These are phyloP conservation scores for Pterocles gutturalis DNA, from an alignment of 2,113 vertebrate species.

Conservation along the genomic window DNA sequence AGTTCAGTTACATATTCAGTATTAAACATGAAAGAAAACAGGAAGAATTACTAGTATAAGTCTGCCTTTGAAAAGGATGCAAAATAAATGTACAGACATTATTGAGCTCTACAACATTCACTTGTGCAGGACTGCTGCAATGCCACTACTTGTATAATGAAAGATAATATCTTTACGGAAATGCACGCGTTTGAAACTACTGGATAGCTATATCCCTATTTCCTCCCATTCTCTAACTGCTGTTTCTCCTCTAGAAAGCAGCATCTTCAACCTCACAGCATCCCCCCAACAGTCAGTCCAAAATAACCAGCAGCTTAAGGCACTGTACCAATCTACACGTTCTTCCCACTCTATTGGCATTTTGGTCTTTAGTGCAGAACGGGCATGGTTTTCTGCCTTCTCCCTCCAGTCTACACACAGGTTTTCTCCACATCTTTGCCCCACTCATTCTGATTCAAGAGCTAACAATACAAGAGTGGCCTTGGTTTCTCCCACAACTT, in stretches of 20 bases:
- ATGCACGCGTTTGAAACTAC: background rate
- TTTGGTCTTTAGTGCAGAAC: background rate
- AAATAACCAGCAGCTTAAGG: background rate
- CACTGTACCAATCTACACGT: background rate
- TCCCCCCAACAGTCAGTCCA: background rate
- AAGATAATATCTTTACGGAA: background rate
- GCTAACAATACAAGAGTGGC: background rate
- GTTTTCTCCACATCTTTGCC: background rate
- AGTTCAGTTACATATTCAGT: background rate
- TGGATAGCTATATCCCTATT: background rate
- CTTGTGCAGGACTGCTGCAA: background rate
- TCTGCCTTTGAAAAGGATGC: background rate
- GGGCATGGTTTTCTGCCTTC: background rate
- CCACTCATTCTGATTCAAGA: background rate
- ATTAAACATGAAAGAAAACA: background rate
- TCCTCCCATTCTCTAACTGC: background rate
- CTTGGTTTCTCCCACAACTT: background rate
- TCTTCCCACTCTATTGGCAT: background rate
- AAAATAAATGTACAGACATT: background rate
- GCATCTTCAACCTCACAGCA: background rate
- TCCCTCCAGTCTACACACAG: background rate
- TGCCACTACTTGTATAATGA: background rate
- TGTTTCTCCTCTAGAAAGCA: background rate
- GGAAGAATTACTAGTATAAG: background rate
- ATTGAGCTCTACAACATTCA: background rate